Evolutionary conservation across 92 coral and sea anemone species (phyloP).

Genomic region (Siderastrea siderea): DNA sequence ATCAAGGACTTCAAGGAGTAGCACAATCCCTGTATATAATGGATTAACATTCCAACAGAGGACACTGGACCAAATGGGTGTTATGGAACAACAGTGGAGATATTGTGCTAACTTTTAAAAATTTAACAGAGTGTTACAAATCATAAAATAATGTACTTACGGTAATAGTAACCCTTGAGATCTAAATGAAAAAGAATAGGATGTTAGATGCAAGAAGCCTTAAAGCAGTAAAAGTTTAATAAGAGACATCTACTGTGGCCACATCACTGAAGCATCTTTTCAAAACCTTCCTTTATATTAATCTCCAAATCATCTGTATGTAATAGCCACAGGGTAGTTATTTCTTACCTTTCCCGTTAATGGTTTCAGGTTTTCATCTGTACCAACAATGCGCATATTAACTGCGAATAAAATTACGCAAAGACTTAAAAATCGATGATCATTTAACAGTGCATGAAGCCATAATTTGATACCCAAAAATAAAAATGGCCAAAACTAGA

Average conservation of each 20-base stretch:
- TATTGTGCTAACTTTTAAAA: too few species aligned
- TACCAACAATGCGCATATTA: constrained; percentile 86
- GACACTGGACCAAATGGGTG: too few species aligned
- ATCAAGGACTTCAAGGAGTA: too few species aligned
- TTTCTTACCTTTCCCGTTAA: constrained; percentile 74
- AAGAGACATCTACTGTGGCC: too few species aligned
- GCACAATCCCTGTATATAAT: too few species aligned
- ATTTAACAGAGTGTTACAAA: neutral
- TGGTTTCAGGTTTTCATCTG: constrained; percentile 79
- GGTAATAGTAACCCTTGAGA: constrained; percentile 30
- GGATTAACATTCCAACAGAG: too few species aligned
- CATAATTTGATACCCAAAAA: too few species aligned
- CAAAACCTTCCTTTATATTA: too few species aligned
- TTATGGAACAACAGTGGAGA: too few species aligned
- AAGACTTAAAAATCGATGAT: neutral
- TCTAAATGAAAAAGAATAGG: constrained; percentile 10
- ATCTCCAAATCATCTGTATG: neutral
- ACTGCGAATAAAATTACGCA: constrained; percentile 54
- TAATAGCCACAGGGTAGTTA: neutral
- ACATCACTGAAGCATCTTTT: too few species aligned
- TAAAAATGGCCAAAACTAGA: too few species aligned
- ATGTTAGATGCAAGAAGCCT: neutral
- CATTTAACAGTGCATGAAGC: too few species aligned
- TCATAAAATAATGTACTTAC: constrained; percentile 33
- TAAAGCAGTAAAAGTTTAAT: neutral